These are phyloP conservation scores for Brachylomia viminalis DNA, from an alignment of 2,888 invertebrate genomes.

Conservation along the genomic window DNA sequence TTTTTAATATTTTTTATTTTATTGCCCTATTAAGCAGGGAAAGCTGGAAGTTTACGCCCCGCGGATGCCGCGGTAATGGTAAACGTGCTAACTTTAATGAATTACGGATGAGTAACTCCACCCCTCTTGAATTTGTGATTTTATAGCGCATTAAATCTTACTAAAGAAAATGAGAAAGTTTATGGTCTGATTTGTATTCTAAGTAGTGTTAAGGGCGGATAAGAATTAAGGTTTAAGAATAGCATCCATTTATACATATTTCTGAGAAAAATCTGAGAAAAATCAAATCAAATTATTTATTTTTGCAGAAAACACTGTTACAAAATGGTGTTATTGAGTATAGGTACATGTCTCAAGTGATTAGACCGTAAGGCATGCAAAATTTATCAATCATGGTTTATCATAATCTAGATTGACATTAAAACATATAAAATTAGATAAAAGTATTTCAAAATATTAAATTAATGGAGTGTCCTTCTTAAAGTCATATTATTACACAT, in stretches of 20 bases:
- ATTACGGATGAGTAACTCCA: constrained; percentile 86
- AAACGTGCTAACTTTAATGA: constrained; percentile 87
- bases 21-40: constrained; percentile 84
- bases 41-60: constrained; percentile 81
- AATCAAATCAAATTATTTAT: too few relatives aligned
- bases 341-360: too few relatives aligned
- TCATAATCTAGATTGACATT: too few relatives aligned
- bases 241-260: not conserved
- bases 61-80: constrained; percentile 83
- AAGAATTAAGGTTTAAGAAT: constrained; percentile 24
- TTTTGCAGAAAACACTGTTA: too few relatives aligned
- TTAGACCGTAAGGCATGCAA: too few relatives aligned
- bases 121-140: constrained; percentile 85
- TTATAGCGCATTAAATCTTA: constrained; percentile 85
- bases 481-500: too few relatives aligned
- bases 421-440: too few relatives aligned
- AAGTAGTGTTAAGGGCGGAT: constrained; percentile 60
- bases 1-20: constrained; percentile 84
- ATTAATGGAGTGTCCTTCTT: too few relatives aligned
- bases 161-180: constrained; percentile 82
- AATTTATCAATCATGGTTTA: too few relatives aligned
- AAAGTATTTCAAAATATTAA: too few relatives aligned
- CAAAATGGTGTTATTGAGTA: too few relatives aligned
- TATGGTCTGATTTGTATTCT: constrained; percentile 75
- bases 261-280: not conserved